Conservation (phyloP, 2,113 vertebrate genomes). For the Perognathus longimembris region DNA sequence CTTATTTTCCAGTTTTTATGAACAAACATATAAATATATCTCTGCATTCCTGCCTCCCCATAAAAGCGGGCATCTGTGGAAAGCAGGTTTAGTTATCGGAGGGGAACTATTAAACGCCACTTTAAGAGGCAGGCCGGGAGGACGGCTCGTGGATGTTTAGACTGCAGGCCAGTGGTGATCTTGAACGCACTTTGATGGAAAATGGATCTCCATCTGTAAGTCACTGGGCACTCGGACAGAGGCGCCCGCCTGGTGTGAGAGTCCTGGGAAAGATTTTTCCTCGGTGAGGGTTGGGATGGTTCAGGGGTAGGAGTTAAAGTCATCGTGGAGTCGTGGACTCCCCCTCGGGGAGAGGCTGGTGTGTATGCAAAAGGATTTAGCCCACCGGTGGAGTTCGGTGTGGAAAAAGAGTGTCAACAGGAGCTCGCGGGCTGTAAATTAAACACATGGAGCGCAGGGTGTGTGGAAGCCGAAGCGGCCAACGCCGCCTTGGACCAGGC, state of each 20-base stretch:
- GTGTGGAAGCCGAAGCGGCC: rapidly evolving
- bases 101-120: slow-evolving; percentile 82
- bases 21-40: slow-evolving; percentile 84
- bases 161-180: slow-evolving; percentile 58
- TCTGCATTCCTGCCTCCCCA: slow-evolving; percentile 75
- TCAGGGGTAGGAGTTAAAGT: slow-evolving; percentile 41
- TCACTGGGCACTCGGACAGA: neutral
- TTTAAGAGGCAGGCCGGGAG: slow-evolving; percentile 78
- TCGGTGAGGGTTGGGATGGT: neutral
- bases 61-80: slow-evolving; percentile 79
- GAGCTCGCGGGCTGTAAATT: slow-evolving; percentile 72
- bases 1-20: slow-evolving; percentile 85
- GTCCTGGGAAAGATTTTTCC: neutral
- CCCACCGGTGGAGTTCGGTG: slow-evolving; percentile 38
- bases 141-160: slow-evolving; percentile 78
- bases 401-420: slow-evolving; percentile 78
- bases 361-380: slow-evolving; percentile 13
- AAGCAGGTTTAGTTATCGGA: slow-evolving; percentile 81
- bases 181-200: slow-evolving; percentile 72
- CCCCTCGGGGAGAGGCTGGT: neutral
- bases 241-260: slow-evolving; percentile 19
- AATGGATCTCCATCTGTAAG: slow-evolving; percentile 69
- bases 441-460: slow-evolving; percentile 44
- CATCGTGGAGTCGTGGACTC: neutral
- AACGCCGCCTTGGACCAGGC: neutral